Evolutionary conservation across 2,888 invertebrate species (phyloP), one percentile per base, ranked within the genome.

Genomic region (Drosophila dives): DNA sequence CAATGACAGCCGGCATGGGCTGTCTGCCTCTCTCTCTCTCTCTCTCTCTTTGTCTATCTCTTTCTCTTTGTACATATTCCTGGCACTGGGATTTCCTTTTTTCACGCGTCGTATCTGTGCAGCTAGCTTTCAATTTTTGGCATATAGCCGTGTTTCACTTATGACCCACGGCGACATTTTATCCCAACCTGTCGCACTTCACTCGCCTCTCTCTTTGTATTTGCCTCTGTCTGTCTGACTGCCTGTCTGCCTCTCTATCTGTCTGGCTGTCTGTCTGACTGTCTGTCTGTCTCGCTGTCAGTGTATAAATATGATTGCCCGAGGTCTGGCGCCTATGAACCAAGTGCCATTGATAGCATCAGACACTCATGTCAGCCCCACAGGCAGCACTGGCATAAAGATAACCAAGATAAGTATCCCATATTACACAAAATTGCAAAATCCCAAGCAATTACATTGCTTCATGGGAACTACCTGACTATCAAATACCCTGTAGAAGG

Each of bases 141-240:
- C 90, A 82, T 88, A 77, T 82, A 76, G 86, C 75, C 86, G 64
- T 85, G 88, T 82, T 73, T 79, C 86, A 75, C 83, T 73, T 88
- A 75, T 82, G 73, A 73, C 84, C 75, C 63, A 48, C 42, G 86
- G 74, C 72, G 40, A 50, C 73, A 60, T 61, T 54, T 29, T 56
- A 45, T 48, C 53, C 38, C 10, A 11, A 3, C 36, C 15, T 20
- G 49, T 12, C 23, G 12, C 38, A 33, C 42, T 23, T 8, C 15
- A 23, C 26, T 34, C 38, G 17, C 17, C 15, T 7, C 38, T 17
- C 29, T 20, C 12, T 45, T 11, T 42, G 59, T 50, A 29, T 29
- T 29, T 29, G 29, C 1, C 29, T 3, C 26, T n/a, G n/a, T n/a
- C n/a, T n/a, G n/a, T n/a, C 53, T 54, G 60, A 56, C 48, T 65